These are phyloP conservation scores for Monochamus saltuarius DNA, from an alignment of 1,140 invertebrate species.

Conservation along the genomic window DNA sequence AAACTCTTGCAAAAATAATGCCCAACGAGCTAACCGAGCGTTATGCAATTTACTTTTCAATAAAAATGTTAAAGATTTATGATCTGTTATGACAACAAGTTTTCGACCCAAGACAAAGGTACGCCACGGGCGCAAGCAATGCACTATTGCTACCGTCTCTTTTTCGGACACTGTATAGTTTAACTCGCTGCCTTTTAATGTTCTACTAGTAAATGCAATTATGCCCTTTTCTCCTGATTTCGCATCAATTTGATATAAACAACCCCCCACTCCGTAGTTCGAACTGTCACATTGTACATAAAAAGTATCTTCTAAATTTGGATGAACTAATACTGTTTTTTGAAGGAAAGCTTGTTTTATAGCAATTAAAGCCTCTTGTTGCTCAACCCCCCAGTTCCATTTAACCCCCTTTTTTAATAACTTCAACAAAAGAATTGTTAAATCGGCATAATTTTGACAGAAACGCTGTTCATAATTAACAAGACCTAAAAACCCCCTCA, in stretches of 20 bases:
- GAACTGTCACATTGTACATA: slow-evolving; percentile 7
- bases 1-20: slow-evolving; percentile 8
- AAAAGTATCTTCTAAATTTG: not conserved
- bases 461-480: slow-evolving; percentile 8
- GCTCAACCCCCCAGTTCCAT: slow-evolving; percentile 1
- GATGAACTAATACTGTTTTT: not conserved
- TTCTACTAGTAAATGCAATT: not conserved
- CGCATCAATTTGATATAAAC: not conserved
- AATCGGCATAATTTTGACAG: slow-evolving; percentile 4
- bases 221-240: not conserved
- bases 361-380: not conserved
- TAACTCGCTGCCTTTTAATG: not conserved
- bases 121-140: slow-evolving; percentile 8
- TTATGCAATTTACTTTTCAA: not conserved
- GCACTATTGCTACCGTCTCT: not conserved
- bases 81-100: not conserved
- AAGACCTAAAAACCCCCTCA: not conserved
- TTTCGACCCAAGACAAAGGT: not conserved
- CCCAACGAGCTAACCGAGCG: slow-evolving; percentile 4
- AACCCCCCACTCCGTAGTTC: slow-evolving; percentile 4
- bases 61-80: slow-evolving; percentile 2
- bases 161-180: slow-evolving; percentile 1
- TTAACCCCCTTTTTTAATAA: slow-evolving; percentile 3
- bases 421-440: not conserved
- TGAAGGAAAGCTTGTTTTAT: not conserved